Evolutionary conservation across 2,888 invertebrate genomes (phyloP), one percentile per base, ranked within the genome.

Genomic region (Epicampocera succincta): DNA sequence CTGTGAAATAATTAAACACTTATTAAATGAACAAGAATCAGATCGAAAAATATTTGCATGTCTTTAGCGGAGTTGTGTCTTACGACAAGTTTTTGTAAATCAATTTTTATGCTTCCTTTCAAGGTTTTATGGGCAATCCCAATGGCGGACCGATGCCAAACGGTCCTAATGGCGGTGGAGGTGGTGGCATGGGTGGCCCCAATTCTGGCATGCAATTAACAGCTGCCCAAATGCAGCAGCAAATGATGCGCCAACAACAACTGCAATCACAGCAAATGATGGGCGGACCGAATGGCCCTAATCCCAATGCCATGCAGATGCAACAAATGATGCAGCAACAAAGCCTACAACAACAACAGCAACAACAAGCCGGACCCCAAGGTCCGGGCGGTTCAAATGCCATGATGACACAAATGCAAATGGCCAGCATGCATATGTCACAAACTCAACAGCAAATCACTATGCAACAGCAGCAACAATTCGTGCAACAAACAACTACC

Each of bases 351-450:
- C 86, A 89, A 46, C 88, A 88, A 65, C 87, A 89, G 61, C 88
- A 87, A 33, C 86, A 89, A 46, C 88, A 88, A 65, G 86, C 83
- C 52, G 85, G 77, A 21, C 76, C 76, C 9, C 80, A 77, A 40
- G 85, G 84, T 15, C 79, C 79, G 2, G 61, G 65, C n/a, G 76
- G 66, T 21, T 73, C 66, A 68, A 86, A 82, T 80, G 86, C 65
- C 86, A 86, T 88, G 86, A 87, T 88, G 87, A 86, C 88, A 52
- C 91, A 91, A 82, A 91, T 92, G 86, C 92, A 93, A 92, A 93
- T 93, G 92, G 92, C 93, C 84, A 94, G 93, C 85, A 93, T 95
- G 87, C 94, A 94, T 88, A 94, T 95, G 94, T 93, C 92, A 86
- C 95, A 95, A 89, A 93, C 93, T 5, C 94, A 94, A 61, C 88